Percentiles rank a stretch among this genome's conserved stretches.
phyloP scores from a whole-genome alignment of 2,888 invertebrate genomes.

The Baronia brevicornis region DNA sequence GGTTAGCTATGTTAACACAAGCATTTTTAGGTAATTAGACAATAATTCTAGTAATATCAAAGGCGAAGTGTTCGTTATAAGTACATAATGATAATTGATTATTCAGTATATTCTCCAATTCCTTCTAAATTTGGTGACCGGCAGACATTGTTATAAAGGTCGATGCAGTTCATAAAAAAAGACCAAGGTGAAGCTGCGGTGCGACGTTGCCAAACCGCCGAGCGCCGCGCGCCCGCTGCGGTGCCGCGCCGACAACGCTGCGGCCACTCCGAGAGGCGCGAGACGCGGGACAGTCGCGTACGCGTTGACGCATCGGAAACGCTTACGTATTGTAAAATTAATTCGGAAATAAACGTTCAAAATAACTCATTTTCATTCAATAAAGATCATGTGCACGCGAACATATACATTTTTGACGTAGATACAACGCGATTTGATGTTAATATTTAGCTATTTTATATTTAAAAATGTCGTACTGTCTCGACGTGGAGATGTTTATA shows the following conservation, averaged over 20 bases:
- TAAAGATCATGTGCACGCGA: too few relatives aligned
- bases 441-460: too few relatives aligned
- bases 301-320: constrained; percentile 24
- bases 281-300: constrained; percentile 20
- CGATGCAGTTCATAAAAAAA: constrained; percentile 1
- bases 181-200: constrained; percentile 10
- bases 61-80: too few relatives aligned
- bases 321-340: constrained; percentile 18
- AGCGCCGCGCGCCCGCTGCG: constrained; percentile 29
- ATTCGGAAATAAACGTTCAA: too few relatives aligned
- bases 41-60: too few relatives aligned
- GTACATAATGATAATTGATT: too few relatives aligned
- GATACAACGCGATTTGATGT: too few relatives aligned
- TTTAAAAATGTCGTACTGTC: constrained; percentile 33
- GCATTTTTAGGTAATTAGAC: too few relatives aligned
- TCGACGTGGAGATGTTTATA: constrained; percentile 51
- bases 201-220: constrained; percentile 21
- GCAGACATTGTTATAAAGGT: constrained; percentile 1
- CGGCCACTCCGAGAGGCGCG: constrained; percentile 37
- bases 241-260: constrained; percentile 43
- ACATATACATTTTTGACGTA: too few relatives aligned
- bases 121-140: constrained; percentile 2
- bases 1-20: too few relatives aligned
- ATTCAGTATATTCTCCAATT: too few relatives aligned
- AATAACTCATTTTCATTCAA: too few relatives aligned